Percentiles rank a stretch among this genome's conserved stretches.
Conservation (phyloP, 2,797 vertebrate genomes). For the Lateolabrax maculatus region DNA sequence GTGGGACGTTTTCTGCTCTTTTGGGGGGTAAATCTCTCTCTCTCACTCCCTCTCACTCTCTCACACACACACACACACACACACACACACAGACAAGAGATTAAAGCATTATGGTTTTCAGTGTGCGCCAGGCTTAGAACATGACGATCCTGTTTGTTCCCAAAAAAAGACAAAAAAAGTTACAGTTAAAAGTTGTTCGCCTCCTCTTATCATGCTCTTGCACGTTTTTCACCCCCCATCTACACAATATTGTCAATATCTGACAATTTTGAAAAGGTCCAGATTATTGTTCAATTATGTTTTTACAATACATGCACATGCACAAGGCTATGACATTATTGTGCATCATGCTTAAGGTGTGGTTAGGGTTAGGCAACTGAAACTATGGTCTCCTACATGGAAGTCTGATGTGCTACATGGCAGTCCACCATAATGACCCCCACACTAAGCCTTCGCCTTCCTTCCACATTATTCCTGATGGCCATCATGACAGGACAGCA, state of each 20-base stretch:
- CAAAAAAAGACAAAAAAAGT: constrained; percentile 10
- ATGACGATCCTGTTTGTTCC: constrained; percentile 47
- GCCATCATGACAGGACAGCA: constrained; percentile 13
- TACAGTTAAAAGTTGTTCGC: too few relatives aligned
- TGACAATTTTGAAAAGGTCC: not conserved
- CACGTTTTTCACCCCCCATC: not conserved
- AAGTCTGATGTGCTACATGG: not conserved
- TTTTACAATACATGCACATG: not conserved
- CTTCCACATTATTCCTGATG: too few relatives aligned
- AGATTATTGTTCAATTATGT: not conserved
- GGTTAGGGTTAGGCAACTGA: fast-evolving
- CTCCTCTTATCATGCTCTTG: not conserved
- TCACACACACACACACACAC: not conserved
- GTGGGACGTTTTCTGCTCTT: constrained; percentile 43
- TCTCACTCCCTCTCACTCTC: not conserved
- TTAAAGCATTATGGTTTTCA: constrained; percentile 40
- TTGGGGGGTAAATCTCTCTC: not conserved
- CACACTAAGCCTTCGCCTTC: too few relatives aligned
- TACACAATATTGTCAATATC: not conserved
- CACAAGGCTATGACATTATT: too few relatives aligned
- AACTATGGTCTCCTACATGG: not conserved
- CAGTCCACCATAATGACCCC: not conserved
- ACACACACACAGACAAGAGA: constrained; percentile 29
- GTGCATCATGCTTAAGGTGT: fast-evolving
- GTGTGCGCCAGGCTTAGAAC: constrained; percentile 33